Evolutionary conservation across 2,888 invertebrate genomes (phyloP).

Genomic region (Acheta domesticus): DNA sequence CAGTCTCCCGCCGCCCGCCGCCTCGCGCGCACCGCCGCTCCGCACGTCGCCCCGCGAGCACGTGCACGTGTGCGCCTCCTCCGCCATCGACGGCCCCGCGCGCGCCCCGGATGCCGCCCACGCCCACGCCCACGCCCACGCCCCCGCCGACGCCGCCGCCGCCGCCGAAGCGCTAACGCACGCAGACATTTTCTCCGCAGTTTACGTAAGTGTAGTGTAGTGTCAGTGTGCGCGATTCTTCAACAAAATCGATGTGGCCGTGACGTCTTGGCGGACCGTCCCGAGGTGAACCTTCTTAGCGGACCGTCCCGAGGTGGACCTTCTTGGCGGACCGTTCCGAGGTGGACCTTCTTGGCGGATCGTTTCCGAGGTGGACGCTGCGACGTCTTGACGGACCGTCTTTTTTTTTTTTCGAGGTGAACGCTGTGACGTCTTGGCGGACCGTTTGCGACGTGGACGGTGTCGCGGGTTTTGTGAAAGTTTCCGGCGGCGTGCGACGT

Average conservation of each 20-base stretch:
- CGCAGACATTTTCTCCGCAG: not conserved
- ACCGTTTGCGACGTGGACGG: not conserved
- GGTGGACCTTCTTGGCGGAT: not conserved
- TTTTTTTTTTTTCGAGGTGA: accelerated
- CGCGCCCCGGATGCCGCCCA: slow-evolving; percentile 41
- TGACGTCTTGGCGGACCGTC: not conserved
- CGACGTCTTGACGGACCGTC: not conserved
- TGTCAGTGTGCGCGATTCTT: not conserved
- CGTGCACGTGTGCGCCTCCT: too few relatives aligned
- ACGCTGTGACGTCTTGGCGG: not conserved
- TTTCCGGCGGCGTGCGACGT: too few relatives aligned
- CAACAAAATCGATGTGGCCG: not conserved
- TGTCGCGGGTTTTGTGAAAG: too few relatives aligned
- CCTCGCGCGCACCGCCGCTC: not conserved
- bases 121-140: not conserved
- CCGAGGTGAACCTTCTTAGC: not conserved
- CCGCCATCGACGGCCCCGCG: slow-evolving; percentile 12
- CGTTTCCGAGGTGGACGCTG: not conserved
- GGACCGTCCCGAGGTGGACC: not conserved
- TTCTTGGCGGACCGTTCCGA: not conserved
- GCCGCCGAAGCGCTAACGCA: not conserved
- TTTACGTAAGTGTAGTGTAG: not conserved
- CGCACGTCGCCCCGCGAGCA: not conserved
- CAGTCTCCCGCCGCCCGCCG: not conserved
- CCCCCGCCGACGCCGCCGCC: not conserved